These are phyloP conservation scores for Epinephelus fuscoguttatus DNA, from an alignment of 2,113 vertebrate species.

Conservation along the genomic window DNA sequence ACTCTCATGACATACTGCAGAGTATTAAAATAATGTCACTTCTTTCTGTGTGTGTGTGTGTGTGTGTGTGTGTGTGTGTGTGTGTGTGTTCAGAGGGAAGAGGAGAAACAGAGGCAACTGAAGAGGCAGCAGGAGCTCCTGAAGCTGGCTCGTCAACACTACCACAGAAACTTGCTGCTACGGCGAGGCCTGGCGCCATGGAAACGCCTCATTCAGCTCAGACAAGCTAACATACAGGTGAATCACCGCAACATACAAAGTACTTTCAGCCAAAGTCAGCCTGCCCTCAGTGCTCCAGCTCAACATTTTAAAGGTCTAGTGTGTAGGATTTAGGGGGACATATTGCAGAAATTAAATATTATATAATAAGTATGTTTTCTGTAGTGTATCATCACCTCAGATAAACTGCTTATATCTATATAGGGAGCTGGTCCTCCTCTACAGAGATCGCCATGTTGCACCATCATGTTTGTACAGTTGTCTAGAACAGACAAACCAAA, in stretches of 20 bases:
- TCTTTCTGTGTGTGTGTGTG: not conserved
- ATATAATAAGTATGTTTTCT: no score
- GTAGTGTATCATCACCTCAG: no score
- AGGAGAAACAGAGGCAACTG: constrained; percentile 87
- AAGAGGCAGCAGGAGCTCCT: constrained; percentile 85
- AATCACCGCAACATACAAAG: not conserved
- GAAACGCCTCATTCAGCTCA: constrained; percentile 87
- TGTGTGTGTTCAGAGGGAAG: constrained; percentile 84
- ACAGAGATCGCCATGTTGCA: no score
- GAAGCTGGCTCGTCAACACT: constrained; percentile 85
- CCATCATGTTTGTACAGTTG: no score
- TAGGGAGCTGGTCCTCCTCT: no score
- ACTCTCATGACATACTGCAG: not conserved
- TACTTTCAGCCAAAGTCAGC: not conserved
- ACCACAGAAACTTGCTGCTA: constrained; percentile 84
- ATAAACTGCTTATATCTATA: no score
- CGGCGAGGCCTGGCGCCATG: constrained; percentile 89
- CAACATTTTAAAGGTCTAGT: not conserved
- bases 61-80: not conserved
- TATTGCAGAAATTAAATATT: no score
- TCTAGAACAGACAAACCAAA: no score
- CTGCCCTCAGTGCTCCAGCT: not conserved
- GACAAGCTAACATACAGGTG: constrained; percentile 85
- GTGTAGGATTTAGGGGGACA: no score
- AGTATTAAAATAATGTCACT: constrained; percentile 7